Evolutionary conservation across 1,140 invertebrate genomes (phyloP).

Genomic region (Pygmarrhopalites habei): DNA sequence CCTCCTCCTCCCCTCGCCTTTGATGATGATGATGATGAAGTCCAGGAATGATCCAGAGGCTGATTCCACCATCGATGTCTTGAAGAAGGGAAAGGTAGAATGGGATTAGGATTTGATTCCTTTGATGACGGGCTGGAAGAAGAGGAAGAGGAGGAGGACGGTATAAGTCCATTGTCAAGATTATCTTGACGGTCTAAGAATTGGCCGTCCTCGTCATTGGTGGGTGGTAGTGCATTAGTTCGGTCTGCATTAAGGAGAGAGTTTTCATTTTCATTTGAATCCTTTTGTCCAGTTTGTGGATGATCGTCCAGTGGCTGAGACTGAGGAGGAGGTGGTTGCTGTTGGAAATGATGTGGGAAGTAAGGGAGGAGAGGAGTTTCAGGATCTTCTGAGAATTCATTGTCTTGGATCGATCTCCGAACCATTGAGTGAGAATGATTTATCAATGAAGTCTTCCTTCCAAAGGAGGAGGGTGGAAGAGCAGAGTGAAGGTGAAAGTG

Average conservation of each 20-base stretch:
- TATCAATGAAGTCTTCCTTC: constrained; percentile 3
- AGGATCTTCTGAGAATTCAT: constrained; percentile 6
- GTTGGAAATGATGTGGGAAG: neutral
- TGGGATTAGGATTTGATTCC: neutral
- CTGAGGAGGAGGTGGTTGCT: too few species aligned
- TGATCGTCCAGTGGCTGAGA: neutral
- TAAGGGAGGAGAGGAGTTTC: neutral
- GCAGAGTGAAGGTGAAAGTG: constrained; percentile 17
- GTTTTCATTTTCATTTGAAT: neutral
- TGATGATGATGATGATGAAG: too few species aligned
- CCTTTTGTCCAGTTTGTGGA: neutral
- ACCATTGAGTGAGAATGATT: constrained; percentile 11
- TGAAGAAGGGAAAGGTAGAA: neutral
- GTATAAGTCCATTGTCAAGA: neutral
- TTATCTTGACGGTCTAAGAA: neutral
- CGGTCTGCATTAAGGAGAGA: neutral
- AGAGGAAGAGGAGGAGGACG: neutral
- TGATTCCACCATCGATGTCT: constrained; percentile 8
- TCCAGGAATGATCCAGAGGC: neutral
- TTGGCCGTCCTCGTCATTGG: neutral
- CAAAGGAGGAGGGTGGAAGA: neutral
- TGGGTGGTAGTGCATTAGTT: neutral
- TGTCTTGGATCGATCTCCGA: constrained; percentile 8
- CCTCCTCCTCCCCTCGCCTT: neutral
- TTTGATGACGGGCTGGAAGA: neutral